phyloP scores from a whole-genome alignment of 1,140 invertebrate species.

The Mycetomoellerius zeteki region DNA sequence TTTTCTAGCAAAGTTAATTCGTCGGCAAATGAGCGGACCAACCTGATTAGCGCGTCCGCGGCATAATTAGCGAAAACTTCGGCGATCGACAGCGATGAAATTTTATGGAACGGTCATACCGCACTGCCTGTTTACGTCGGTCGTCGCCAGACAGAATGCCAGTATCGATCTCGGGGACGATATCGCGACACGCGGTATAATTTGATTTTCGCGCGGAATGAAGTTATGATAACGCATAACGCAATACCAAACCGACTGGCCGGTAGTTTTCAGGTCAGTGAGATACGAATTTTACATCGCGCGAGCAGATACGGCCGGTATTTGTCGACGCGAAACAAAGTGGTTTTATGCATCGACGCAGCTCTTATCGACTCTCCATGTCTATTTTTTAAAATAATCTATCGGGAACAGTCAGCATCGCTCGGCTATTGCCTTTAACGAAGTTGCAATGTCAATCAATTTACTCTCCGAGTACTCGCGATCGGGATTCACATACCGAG shows the following conservation, averaged over 20 bases:
- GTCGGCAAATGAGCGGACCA: slow-evolving; percentile 54
- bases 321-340: slow-evolving; percentile 47
- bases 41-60: slow-evolving; percentile 53
- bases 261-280: slow-evolving; percentile 41
- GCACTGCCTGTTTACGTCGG: background rate
- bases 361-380: slow-evolving; percentile 43
- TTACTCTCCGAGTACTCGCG: slow-evolving; percentile 35
- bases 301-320: slow-evolving; percentile 9
- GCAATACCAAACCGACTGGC: background rate
- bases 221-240: slow-evolving; percentile 50
- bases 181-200: slow-evolving; percentile 41
- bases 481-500: slow-evolving; percentile 30
- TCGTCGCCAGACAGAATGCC: slow-evolving; percentile 28
- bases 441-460: slow-evolving; percentile 58
- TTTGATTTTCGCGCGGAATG: slow-evolving; percentile 31
- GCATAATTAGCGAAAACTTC: slow-evolving; percentile 61
- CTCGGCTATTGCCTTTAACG: slow-evolving; percentile 32
- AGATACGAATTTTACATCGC: slow-evolving; percentile 34
- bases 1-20: slow-evolving; percentile 64
- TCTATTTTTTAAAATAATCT: slow-evolving; percentile 39
- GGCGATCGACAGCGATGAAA: slow-evolving; percentile 40
- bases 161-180: slow-evolving; percentile 29
- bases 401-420: slow-evolving; percentile 3
- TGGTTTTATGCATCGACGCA: slow-evolving; percentile 31
- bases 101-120: slow-evolving; percentile 22